A percentile compares a stretch with the other conserved stretches of the same genome.
phyloP scores from a whole-genome alignment of 2,888 invertebrate genomes.

The Tetrapedia diversipes region DNA sequence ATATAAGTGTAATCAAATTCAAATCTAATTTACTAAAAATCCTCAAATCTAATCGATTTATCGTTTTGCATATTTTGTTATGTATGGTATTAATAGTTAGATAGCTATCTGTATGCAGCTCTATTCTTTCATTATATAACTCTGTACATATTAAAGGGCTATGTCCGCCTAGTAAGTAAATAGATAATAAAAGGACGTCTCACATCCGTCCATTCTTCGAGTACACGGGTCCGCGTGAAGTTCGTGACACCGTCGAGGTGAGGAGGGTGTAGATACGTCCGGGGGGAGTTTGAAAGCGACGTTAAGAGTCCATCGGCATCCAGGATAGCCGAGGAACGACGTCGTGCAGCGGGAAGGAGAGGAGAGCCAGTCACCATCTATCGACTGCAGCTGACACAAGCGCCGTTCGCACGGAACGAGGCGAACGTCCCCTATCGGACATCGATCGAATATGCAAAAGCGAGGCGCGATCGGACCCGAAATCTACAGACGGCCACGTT shows the following conservation, averaged over 20 bases:
- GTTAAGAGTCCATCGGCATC: slow-evolving; percentile 13
- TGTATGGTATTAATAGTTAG: too few relatives aligned
- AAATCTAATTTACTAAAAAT: too few relatives aligned
- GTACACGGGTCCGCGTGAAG: slow-evolving; percentile 1
- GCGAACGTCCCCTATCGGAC: slow-evolving; percentile 41
- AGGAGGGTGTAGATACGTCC: neutral
- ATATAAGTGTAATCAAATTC: too few relatives aligned
- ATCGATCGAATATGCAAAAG: slow-evolving; percentile 53
- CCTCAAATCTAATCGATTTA: too few relatives aligned
- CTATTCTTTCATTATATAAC: too few relatives aligned
- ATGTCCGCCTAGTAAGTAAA: too few relatives aligned
- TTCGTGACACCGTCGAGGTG: neutral
- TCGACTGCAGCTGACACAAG: slow-evolving; percentile 49
- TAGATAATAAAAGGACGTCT: too few relatives aligned
- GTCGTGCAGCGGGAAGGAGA: neutral
- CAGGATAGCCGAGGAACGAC: slow-evolving; percentile 7
- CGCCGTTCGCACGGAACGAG: slow-evolving; percentile 19
- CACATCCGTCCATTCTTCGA: too few relatives aligned
- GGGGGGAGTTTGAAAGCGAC: slow-evolving; percentile 6
- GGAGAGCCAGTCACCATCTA: slow-evolving; percentile 27
- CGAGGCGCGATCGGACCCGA: slow-evolving; percentile 45
- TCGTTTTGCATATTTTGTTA: too few relatives aligned
- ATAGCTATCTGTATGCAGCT: too few relatives aligned
- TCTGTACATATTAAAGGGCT: too few relatives aligned
- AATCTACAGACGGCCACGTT: slow-evolving; percentile 37